Percentiles rank a stretch among this genome's conserved stretches.
These are phyloP conservation scores for Drosophila rhopaloa DNA, from an alignment of 1,140 invertebrate genomes.

Conservation along the genomic window DNA sequence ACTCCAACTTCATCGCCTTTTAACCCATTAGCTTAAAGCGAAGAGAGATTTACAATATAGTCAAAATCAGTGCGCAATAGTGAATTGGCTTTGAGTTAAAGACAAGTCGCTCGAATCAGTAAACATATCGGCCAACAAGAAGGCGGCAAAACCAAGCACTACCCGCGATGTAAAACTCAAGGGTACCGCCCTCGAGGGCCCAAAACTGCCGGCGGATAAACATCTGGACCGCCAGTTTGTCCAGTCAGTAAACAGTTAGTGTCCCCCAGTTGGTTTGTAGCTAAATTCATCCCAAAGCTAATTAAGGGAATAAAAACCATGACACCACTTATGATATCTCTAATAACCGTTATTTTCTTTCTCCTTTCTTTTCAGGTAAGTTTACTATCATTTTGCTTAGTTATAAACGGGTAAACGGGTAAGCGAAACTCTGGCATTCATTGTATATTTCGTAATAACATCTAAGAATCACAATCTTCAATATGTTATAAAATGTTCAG, in stretches of 20 bases:
- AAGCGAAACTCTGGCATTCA: constrained; percentile 42
- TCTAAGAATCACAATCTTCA: neutral
- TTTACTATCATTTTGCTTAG: constrained; percentile 25
- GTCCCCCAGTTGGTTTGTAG: neutral
- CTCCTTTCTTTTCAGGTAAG: constrained; percentile 66
- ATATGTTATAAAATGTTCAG: no score
- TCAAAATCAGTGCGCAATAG: neutral
- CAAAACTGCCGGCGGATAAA: neutral
- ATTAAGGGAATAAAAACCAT: neutral
- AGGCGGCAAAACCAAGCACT: constrained; percentile 19
- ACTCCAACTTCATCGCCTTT: neutral
- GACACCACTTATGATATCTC: neutral
- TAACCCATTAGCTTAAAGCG: neutral
- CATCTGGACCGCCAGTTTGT: constrained; percentile 20
- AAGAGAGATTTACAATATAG: neutral
- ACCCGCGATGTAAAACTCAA: constrained; percentile 22
- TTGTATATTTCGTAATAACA: neutral
- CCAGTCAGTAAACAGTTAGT: constrained; percentile 54
- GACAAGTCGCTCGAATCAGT: constrained; percentile 1
- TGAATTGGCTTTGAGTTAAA: neutral
- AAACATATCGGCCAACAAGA: constrained; percentile 12
- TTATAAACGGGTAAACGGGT: constrained; percentile 22
- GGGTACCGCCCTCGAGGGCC: neutral
- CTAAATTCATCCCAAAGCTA: neutral
- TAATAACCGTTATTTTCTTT: constrained; percentile 5